Percentiles rank a stretch among this genome's conserved stretches.
Evolutionary conservation across 2,113 vertebrate species (phyloP).

Genomic region (Damaliscus lunatus): DNA sequence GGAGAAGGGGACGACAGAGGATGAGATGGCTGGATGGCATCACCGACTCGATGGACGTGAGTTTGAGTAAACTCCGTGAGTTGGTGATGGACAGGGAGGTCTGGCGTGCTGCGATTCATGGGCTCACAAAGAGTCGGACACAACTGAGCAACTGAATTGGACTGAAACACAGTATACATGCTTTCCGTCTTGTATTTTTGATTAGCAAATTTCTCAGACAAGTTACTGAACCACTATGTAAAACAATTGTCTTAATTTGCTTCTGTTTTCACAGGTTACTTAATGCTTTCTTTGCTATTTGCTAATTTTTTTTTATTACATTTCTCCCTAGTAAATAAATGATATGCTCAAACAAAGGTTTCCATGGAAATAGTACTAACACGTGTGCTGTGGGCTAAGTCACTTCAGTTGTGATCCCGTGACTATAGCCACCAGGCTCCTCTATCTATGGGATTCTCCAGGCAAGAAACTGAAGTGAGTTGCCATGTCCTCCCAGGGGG

Average conservation of each 20-base stretch:
- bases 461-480: not conserved
- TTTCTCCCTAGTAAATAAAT: not conserved
- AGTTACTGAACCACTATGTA: not conserved
- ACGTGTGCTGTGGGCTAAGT: not conserved
- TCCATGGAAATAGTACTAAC: not conserved
- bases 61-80: too few relatives aligned
- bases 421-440: not conserved
- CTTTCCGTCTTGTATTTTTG: not conserved
- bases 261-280: conserved; percentile 5
- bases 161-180: not conserved
- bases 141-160: too few relatives aligned
- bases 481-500: not conserved
- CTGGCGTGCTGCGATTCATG: accelerated
- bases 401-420: not conserved
- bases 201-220: not conserved
- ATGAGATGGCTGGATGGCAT: too few relatives aligned
- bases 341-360: not conserved
- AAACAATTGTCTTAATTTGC: conserved; percentile 26
- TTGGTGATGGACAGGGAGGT: too few relatives aligned
- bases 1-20: accelerated
- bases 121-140: accelerated
- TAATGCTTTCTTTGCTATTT: not conserved
- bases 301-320: not conserved
- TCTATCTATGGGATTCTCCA: not conserved
- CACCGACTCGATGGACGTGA: accelerated